Conservation (phyloP, 2,888 invertebrate genomes). For the Cheilosia vulpina region DNA sequence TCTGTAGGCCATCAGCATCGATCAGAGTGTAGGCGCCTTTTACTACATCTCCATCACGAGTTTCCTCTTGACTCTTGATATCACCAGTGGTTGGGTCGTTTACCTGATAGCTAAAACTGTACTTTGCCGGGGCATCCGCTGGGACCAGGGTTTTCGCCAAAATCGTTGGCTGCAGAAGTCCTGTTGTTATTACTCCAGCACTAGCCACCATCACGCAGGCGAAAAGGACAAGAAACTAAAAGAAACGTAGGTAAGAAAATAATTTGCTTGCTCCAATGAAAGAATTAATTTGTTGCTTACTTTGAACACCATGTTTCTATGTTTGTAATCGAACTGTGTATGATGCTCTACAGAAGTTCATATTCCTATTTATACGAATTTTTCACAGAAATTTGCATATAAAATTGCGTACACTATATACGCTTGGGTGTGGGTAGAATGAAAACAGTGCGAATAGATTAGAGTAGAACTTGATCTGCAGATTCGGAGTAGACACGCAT, state of each 20-base stretch:
- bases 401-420: not conserved
- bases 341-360: constrained; percentile 44
- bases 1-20: constrained; percentile 84
- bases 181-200: constrained; percentile 28
- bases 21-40: constrained; percentile 84
- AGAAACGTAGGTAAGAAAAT: not conserved
- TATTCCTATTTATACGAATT: constrained; percentile 61
- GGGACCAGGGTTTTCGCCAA: constrained; percentile 25
- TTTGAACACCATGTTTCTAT: constrained; percentile 64
- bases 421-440: constrained; percentile 3
- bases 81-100: constrained; percentile 84
- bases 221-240: constrained; percentile 50
- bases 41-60: constrained; percentile 84
- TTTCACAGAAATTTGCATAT: not conserved
- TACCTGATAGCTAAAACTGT: constrained; percentile 83
- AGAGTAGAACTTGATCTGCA: constrained; percentile 20
- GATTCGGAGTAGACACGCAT: not conserved
- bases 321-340: constrained; percentile 45
- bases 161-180: constrained; percentile 38
- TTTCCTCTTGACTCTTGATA: constrained; percentile 84
- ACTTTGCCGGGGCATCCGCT: constrained; percentile 78
- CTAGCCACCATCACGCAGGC: constrained; percentile 38
- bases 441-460: constrained; percentile 2
- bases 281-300: constrained; percentile 11
- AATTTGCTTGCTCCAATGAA: not conserved